Evolutionary conservation across 2,113 vertebrate genomes (phyloP).

Genomic region (Mastomys coucha): DNA sequence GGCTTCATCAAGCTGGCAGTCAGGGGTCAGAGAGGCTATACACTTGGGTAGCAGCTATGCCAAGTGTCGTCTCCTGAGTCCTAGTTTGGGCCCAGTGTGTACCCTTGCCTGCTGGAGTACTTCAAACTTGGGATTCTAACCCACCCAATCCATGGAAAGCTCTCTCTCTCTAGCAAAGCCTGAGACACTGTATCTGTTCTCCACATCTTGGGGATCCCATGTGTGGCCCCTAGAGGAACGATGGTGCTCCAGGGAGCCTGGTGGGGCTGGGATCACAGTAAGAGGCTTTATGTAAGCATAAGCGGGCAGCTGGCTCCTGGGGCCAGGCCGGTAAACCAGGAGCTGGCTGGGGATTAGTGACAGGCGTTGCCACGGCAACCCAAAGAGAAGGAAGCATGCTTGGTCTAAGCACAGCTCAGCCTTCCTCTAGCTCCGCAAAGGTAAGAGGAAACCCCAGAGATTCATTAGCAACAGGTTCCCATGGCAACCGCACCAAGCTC

Average conservation of each 20-base stretch:
- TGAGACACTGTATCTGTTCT: not conserved
- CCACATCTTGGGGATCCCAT: not conserved
- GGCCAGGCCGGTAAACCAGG: slow-evolving; percentile 61
- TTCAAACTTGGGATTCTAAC: not conserved
- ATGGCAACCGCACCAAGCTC: slow-evolving; percentile 93
- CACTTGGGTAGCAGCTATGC: not conserved
- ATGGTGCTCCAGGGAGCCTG: not conserved
- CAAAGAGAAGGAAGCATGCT: slow-evolving; percentile 86
- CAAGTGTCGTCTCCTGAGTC: not conserved
- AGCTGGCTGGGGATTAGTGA: slow-evolving; percentile 85
- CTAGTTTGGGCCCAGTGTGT: not conserved
- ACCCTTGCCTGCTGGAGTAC: no score
- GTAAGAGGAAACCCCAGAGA: slow-evolving; percentile 94
- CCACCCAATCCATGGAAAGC: not conserved
- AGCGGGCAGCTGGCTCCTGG: slow-evolving; percentile 50
- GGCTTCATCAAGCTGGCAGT: not conserved
- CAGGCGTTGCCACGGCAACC: slow-evolving; percentile 89
- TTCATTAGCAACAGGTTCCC: slow-evolving; percentile 94
- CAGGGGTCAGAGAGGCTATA: not conserved
- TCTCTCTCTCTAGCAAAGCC: not conserved
- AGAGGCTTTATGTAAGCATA: slow-evolving; percentile 38
- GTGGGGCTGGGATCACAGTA: rapidly evolving
- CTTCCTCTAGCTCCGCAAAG: slow-evolving; percentile 81
- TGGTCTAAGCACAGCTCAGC: slow-evolving; percentile 51
- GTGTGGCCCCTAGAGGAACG: not conserved